These are phyloP conservation scores for Tringa solitaria DNA, from an alignment of 2,113 vertebrate genomes.

Conservation along the genomic window DNA sequence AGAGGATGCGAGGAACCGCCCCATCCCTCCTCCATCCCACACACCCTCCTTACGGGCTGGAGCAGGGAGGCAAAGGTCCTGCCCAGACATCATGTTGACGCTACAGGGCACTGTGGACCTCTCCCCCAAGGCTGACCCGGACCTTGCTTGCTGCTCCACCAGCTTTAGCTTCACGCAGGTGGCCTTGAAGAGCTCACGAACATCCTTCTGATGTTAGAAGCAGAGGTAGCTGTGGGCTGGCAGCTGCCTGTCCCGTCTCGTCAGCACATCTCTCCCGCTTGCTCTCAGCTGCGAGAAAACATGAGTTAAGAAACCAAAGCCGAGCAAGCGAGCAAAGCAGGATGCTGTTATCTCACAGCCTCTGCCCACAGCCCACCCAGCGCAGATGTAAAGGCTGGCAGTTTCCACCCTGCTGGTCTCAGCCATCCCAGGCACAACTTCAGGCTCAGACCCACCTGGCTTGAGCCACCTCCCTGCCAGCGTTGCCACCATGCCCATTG, in stretches of 20 bases:
- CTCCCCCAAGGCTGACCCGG: background rate
- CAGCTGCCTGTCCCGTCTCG: background rate
- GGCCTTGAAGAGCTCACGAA: background rate
- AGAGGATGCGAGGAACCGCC: background rate
- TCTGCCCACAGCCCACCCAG: background rate
- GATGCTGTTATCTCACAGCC: background rate
- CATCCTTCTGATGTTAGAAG: background rate
- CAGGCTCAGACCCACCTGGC: background rate
- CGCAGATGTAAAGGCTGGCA: background rate
- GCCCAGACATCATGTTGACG: background rate
- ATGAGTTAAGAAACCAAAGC: background rate
- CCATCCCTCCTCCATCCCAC: background rate
- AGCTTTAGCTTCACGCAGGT: background rate
- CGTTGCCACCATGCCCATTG: accelerated
- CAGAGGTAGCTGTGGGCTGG: conserved; percentile 17
- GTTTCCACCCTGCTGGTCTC: background rate
- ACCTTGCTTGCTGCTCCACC: background rate
- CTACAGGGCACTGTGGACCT: background rate
- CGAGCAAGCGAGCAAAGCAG: background rate
- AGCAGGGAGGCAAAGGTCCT: background rate
- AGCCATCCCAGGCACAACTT: background rate
- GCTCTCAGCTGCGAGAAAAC: background rate
- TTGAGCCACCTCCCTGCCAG: background rate
- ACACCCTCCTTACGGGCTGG: accelerated
- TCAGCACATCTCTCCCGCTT: background rate